phyloP scores from a whole-genome alignment of 1,140 invertebrate species.

The Psix sp. region DNA sequence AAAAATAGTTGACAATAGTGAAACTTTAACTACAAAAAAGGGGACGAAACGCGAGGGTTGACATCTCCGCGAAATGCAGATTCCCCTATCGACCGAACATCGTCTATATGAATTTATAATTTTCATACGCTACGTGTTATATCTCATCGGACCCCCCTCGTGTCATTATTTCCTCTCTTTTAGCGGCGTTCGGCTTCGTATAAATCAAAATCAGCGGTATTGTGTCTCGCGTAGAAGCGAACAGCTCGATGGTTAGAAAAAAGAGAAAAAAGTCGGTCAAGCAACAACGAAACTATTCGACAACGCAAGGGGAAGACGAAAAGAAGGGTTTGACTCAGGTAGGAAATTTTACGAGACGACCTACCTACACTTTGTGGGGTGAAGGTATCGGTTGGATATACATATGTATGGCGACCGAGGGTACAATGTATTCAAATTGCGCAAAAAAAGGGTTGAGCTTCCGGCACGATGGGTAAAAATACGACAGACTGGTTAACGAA shows the following conservation, averaged over 20 bases:
- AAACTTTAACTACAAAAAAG: conserved; percentile 1
- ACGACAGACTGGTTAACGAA: conserved; percentile 78
- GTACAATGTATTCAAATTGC: conserved; percentile 78
- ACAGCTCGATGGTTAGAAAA: conserved; percentile 33
- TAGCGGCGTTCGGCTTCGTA: conserved; percentile 73
- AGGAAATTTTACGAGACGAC: conserved; percentile 56
- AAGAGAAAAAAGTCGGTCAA: conserved; percentile 74
- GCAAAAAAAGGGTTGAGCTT: conserved; percentile 73
- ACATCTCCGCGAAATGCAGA: conserved; percentile 57
- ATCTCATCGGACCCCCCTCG: conserved; percentile 40
- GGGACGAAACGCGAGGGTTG: conserved; percentile 37
- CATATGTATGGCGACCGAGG: conserved; percentile 75
- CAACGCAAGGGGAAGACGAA: conserved; percentile 31
- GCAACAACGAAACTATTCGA: conserved; percentile 69
- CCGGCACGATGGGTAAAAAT: conserved; percentile 70
- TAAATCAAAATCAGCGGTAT: conserved; percentile 77
- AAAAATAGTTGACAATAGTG: conserved; percentile 33
- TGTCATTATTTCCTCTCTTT: conserved; percentile 60
- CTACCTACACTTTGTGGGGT: conserved; percentile 55
- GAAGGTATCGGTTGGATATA: conserved; percentile 75
- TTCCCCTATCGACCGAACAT: conserved; percentile 62
- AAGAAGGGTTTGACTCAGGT: conserved; percentile 56
- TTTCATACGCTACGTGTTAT: conserved; percentile 68
- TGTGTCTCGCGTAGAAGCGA: conserved; percentile 60
- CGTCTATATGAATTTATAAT: conserved; percentile 76